These are phyloP conservation scores for Andrena praecox DNA, from an alignment of 2,888 invertebrate species.

Conservation along the genomic window DNA sequence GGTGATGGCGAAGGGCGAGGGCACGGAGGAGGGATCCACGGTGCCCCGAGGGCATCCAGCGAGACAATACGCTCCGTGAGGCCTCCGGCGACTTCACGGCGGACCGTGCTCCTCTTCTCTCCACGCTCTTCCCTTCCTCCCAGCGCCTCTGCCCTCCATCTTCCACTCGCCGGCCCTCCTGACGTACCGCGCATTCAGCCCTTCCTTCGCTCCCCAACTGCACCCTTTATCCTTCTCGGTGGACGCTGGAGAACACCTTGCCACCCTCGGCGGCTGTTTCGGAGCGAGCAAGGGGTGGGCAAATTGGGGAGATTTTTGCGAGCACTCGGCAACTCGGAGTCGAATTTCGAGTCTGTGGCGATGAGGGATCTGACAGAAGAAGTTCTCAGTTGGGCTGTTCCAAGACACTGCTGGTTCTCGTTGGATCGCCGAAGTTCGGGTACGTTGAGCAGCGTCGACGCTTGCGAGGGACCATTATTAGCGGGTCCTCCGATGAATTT, in stretches of 20 bases:
- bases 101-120: slow-evolving; percentile 69
- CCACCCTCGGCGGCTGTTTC: background rate
- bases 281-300: background rate
- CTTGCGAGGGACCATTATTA: too few relatives aligned
- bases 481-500: too few relatives aligned
- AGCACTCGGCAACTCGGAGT: too few relatives aligned
- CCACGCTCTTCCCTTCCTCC: slow-evolving; percentile 25
- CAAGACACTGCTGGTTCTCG: too few relatives aligned
- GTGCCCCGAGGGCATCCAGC: slow-evolving; percentile 66
- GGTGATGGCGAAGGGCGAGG: slow-evolving; percentile 34
- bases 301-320: background rate
- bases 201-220: slow-evolving; percentile 11
- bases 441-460: too few relatives aligned
- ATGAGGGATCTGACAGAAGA: too few relatives aligned
- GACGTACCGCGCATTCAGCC: slow-evolving; percentile 25
- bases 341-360: too few relatives aligned
- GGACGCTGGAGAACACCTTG: background rate
- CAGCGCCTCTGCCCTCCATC: slow-evolving; percentile 15
- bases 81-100: slow-evolving; percentile 72
- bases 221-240: slow-evolving; percentile 19
- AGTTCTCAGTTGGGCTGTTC: too few relatives aligned
- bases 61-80: slow-evolving; percentile 79
- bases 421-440: too few relatives aligned
- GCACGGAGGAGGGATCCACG: slow-evolving; percentile 46
- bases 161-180: slow-evolving; percentile 5